Evolutionary conservation across 1,140 invertebrate species (phyloP).

Genomic region (Homalodisca vitripennis): DNA sequence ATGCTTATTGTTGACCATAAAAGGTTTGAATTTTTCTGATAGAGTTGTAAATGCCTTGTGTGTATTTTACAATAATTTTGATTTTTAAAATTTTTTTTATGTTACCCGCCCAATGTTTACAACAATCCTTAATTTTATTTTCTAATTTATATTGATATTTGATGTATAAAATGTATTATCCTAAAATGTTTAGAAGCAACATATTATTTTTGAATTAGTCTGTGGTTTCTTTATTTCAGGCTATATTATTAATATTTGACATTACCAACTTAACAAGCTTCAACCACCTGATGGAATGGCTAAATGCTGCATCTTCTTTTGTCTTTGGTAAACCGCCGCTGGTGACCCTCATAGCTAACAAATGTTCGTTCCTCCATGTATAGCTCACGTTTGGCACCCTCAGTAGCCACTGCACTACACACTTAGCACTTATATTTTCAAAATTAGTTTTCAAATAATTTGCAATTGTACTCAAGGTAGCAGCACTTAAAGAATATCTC

Average conservation of each 20-base stretch:
- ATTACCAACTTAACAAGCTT: conserved; percentile 81
- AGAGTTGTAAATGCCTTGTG: neutral
- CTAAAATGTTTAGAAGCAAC: neutral
- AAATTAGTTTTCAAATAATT: too few relatives aligned
- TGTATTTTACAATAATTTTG: neutral
- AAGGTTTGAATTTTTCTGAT: too few relatives aligned
- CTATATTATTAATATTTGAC: conserved; percentile 83
- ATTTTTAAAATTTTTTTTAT: too few relatives aligned
- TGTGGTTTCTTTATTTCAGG: conserved; percentile 52
- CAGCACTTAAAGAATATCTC: too few relatives aligned
- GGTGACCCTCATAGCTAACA: conserved; percentile 81
- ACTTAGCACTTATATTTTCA: too few relatives aligned
- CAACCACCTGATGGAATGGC: conserved; percentile 74
- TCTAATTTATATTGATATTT: neutral
- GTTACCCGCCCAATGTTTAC: neutral
- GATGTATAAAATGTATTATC: neutral
- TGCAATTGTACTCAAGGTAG: too few relatives aligned
- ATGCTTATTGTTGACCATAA: too few relatives aligned
- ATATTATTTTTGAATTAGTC: conserved; percentile 34
- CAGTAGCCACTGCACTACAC: too few relatives aligned
- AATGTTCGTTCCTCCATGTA: too few relatives aligned
- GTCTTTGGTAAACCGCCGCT: conserved; percentile 58
- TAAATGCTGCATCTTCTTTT: conserved; percentile 57
- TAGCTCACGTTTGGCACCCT: too few relatives aligned
- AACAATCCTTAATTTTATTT: neutral